Evolutionary conservation across 1,140 invertebrate genomes (phyloP).

Genomic region (Diuraphis noxia): DNA sequence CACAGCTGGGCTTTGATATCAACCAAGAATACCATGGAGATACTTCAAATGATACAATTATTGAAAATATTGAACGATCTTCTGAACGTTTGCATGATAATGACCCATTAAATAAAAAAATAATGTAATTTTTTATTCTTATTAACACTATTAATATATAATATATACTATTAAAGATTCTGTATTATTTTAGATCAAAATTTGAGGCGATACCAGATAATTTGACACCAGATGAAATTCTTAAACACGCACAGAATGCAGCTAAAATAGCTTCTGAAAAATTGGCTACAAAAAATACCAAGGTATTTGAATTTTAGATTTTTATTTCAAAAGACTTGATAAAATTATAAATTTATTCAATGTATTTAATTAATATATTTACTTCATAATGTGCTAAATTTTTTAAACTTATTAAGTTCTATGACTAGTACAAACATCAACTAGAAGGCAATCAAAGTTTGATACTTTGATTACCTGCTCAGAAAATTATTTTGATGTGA

Average conservation of each 20-base stretch:
- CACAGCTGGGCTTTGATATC: conserved; percentile 85
- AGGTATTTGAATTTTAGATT: conserved; percentile 55
- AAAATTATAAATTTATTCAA: background rate
- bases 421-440: background rate
- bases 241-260: conserved; percentile 71
- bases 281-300: conserved; percentile 66
- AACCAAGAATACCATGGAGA: conserved; percentile 45
- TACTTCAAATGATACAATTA: conserved; percentile 47
- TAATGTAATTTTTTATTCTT: background rate
- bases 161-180: conserved; percentile 21
- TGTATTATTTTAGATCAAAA: conserved; percentile 62
- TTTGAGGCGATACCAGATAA: conserved; percentile 82
- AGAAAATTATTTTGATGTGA: background rate
- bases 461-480: background rate
- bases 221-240: conserved; percentile 77
- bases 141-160: background rate
- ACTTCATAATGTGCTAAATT: background rate
- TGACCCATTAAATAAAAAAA: conserved; percentile 35
- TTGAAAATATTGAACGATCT: conserved; percentile 44
- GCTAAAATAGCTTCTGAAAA: conserved; percentile 71
- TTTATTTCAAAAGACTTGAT: background rate
- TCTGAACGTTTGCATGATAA: conserved; percentile 16
- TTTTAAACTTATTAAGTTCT: background rate
- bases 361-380: background rate
- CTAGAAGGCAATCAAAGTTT: background rate